These are phyloP conservation scores for Pseudorhombus dupliciocellatus DNA, from an alignment of 2,113 vertebrate genomes.

Conservation along the genomic window DNA sequence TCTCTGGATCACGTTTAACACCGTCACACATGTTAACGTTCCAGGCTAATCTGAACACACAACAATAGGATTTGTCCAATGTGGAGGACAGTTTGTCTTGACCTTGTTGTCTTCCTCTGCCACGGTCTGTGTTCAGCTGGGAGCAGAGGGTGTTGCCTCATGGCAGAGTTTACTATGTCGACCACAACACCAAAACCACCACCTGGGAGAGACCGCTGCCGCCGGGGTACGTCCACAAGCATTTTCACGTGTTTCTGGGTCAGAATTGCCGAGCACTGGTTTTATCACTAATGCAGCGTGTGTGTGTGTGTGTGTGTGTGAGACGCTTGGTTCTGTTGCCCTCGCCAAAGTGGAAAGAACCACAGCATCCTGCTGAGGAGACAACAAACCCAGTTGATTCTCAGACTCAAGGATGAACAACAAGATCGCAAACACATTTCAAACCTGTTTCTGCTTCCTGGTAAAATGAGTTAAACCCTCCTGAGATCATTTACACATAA, in stretches of 20 bases:
- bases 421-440: no score
- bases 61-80: no score
- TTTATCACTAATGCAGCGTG: neutral
- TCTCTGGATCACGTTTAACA: neutral
- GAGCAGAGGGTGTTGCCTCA: slow-evolving; percentile 95
- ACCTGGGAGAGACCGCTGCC: slow-evolving; percentile 98
- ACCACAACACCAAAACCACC: slow-evolving; percentile 98
- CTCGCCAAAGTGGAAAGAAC: no score
- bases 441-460: no score
- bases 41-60: neutral
- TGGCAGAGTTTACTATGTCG: slow-evolving; percentile 96
- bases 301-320: neutral
- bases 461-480: no score
- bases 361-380: no score
- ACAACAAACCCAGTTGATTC: no score
- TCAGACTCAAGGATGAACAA: no score
- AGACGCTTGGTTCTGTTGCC: no score
- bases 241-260: slow-evolving; percentile 7
- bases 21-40: neutral
- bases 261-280: neutral
- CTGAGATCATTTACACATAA: neutral
- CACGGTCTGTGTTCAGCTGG: slow-evolving; percentile 83
- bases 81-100: neutral
- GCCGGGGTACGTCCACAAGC: slow-evolving; percentile 84
- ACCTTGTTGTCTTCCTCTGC: slow-evolving; percentile 7